These are phyloP conservation scores for Remorina albescens DNA, from an alignment of 2,797 vertebrate genomes.

Conservation along the genomic window DNA sequence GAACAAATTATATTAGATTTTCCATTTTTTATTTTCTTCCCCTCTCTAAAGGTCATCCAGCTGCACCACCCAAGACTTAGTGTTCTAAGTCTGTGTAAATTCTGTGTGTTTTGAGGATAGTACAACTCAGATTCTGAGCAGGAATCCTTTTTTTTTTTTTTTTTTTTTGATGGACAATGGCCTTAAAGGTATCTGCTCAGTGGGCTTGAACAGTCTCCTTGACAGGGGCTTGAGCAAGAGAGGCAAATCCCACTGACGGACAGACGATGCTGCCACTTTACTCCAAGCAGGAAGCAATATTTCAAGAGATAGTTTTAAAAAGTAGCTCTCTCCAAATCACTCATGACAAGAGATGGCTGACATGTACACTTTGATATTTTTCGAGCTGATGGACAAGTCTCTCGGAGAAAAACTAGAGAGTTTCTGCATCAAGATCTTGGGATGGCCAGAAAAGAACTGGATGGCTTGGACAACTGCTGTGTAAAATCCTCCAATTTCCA, in stretches of 20 bases:
- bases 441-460: slow-evolving; percentile 10
- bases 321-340: background rate
- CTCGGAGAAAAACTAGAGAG: background rate
- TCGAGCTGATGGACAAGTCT: slow-evolving; percentile 13
- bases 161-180: slow-evolving; percentile 46
- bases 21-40: slow-evolving; percentile 8
- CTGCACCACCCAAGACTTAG: slow-evolving; percentile 26
- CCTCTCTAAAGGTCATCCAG: slow-evolving; percentile 37
- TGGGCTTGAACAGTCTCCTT: slow-evolving; percentile 35
- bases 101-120: slow-evolving; percentile 16
- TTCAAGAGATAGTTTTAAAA: slow-evolving; percentile 29
- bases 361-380: slow-evolving; percentile 29
- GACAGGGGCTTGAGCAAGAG: slow-evolving; percentile 34
- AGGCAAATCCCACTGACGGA: slow-evolving; percentile 35
- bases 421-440: background rate
- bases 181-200: slow-evolving; percentile 47
- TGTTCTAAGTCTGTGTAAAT: slow-evolving; percentile 40
- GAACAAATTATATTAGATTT: slow-evolving; percentile 47
- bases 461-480: background rate
- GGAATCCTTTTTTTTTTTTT: slow-evolving; percentile 26
- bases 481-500: slow-evolving; percentile 18
- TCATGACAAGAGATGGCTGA: slow-evolving; percentile 23
- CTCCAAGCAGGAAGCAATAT: slow-evolving; percentile 23
- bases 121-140: slow-evolving; percentile 22
- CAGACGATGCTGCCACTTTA: slow-evolving; percentile 32